Evolutionary conservation across 2,888 invertebrate species (phyloP).

Genomic region (Macaria liturata): DNA sequence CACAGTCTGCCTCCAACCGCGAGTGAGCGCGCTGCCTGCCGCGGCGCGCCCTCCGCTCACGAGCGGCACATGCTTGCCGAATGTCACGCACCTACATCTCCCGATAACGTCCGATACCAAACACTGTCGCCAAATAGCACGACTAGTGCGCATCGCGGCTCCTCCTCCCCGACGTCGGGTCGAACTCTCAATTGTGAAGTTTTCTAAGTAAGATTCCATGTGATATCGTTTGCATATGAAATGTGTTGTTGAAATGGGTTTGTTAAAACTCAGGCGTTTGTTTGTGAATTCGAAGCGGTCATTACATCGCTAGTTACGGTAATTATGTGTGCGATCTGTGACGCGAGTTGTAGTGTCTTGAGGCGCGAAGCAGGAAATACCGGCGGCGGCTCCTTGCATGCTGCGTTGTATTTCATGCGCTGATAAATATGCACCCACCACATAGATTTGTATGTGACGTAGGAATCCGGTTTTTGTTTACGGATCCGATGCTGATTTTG

Average conservation of each 20-base stretch:
- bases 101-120: constrained; percentile 69
- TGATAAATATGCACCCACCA: constrained; percentile 51
- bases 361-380: constrained; percentile 59
- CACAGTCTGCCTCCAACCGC: constrained; percentile 78
- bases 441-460: constrained; percentile 66
- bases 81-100: constrained; percentile 70
- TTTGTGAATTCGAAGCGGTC: constrained; percentile 55
- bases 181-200: constrained; percentile 52
- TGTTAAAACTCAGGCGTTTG: constrained; percentile 45
- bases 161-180: constrained; percentile 40
- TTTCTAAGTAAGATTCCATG: constrained; percentile 50
- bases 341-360: constrained; percentile 49
- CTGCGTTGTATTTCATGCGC: constrained; percentile 50
- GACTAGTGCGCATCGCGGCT: constrained; percentile 55
- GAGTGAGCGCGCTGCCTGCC: constrained; percentile 78
- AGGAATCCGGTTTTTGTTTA: constrained; percentile 73
- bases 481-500: constrained; percentile 58
- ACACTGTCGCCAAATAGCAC: constrained; percentile 68
- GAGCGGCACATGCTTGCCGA: constrained; percentile 72
- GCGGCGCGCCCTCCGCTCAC: constrained; percentile 69
- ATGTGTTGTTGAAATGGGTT: constrained; percentile 70
- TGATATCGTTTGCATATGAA: constrained; percentile 52
- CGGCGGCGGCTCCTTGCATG: constrained; percentile 46
- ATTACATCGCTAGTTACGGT: constrained; percentile 44
- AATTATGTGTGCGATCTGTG: constrained; percentile 49